Evolutionary conservation across 2,113 vertebrate genomes (phyloP).

Genomic region (Muntiacus reevesi): DNA sequence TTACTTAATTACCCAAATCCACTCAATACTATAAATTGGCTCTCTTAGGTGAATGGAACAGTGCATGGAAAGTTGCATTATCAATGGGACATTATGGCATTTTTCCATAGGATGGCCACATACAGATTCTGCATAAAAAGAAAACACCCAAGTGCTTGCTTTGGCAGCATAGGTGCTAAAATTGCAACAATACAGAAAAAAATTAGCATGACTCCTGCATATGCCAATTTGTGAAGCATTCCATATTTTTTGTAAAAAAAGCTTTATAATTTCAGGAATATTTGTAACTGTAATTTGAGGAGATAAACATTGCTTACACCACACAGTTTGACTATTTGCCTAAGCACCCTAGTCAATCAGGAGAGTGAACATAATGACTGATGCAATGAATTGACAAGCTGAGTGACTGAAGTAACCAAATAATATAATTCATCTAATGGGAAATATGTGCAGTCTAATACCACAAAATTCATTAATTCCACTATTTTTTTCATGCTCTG

Average conservation of each 20-base stretch:
- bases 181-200: background rate
- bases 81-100: background rate
- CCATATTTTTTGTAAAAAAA: background rate
- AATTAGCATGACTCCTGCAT: background rate
- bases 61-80: background rate
- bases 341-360: background rate
- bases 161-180: background rate
- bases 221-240: background rate
- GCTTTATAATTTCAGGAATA: background rate
- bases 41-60: background rate
- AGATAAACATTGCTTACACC: background rate
- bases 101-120: background rate
- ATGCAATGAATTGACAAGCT: background rate
- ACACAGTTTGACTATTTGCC: background rate
- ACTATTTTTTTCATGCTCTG: background rate
- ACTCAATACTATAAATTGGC: background rate
- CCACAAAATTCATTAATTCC: background rate
- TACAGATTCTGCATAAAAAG: background rate
- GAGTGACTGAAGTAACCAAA: background rate
- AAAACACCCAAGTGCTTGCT: background rate
- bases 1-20: background rate
- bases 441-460: background rate
- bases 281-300: background rate
- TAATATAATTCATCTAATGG: background rate
- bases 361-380: background rate